Evolutionary conservation across 1,140 invertebrate genomes (phyloP).

Genomic region (Danaus melanippus): DNA sequence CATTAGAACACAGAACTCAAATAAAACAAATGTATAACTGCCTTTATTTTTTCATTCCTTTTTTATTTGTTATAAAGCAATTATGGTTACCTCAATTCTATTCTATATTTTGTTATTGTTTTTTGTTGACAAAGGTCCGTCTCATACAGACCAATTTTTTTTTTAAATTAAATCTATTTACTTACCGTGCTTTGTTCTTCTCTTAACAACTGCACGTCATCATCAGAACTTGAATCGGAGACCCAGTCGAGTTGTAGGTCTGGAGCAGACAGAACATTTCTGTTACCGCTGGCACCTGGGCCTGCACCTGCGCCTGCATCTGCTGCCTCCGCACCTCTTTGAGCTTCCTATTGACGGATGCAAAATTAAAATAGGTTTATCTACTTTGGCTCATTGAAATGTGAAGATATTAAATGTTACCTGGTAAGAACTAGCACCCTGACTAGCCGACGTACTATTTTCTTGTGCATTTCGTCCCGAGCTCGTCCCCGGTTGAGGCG

Average conservation of each 20-base stretch:
- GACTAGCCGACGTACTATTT: slow-evolving; percentile 19
- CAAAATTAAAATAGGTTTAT: too few relatives aligned
- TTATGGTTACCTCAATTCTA: too few relatives aligned
- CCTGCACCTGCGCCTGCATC: slow-evolving; percentile 5
- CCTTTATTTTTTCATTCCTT: too few relatives aligned
- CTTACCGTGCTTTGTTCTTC: slow-evolving; percentile 44
- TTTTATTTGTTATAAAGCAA: too few relatives aligned
- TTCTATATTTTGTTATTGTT: too few relatives aligned
- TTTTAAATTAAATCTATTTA: slow-evolving; percentile 4
- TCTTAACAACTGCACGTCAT: slow-evolving; percentile 72
- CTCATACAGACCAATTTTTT: too few relatives aligned
- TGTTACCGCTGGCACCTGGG: slow-evolving; percentile 1
- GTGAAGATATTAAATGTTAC: slow-evolving; percentile 24
- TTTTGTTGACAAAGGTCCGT: too few relatives aligned
- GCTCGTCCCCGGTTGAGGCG: slow-evolving; percentile 57
- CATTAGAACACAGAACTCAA: too few relatives aligned
- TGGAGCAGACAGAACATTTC: slow-evolving; percentile 76
- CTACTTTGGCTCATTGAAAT: too few relatives aligned
- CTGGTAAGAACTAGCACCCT: slow-evolving; percentile 19
- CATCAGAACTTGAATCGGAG: slow-evolving; percentile 78
- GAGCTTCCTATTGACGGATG: slow-evolving; percentile 1
- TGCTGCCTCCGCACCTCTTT: not conserved
- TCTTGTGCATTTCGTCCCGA: slow-evolving; percentile 26
- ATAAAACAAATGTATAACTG: too few relatives aligned
- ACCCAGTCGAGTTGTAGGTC: slow-evolving; percentile 86